A percentile compares a stretch with the other conserved stretches of the same genome.
Evolutionary conservation across 1,140 invertebrate genomes (phyloP).

Genomic region (Homarus americanus): DNA sequence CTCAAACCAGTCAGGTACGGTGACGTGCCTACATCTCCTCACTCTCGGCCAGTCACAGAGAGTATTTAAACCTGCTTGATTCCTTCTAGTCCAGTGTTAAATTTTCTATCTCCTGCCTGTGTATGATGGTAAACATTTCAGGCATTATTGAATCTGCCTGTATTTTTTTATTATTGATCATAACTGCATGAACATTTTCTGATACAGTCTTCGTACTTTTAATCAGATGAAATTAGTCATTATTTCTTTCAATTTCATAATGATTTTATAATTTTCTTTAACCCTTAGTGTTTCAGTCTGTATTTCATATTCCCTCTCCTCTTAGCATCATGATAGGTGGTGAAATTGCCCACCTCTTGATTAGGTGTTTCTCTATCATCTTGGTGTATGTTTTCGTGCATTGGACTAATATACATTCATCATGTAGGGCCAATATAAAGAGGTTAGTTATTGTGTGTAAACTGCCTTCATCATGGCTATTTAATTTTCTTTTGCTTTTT

Average conservation of each 20-base stretch:
- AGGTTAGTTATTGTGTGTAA: not conserved
- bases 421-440: not conserved
- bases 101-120: not conserved
- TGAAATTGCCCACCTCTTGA: not conserved
- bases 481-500: not conserved
- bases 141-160: not conserved
- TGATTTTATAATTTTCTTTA: not conserved
- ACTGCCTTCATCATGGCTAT: not conserved
- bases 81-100: not conserved
- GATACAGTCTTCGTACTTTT: not conserved
- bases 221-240: not conserved
- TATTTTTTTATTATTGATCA: not conserved
- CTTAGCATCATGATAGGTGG: not conserved
- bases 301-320: not conserved
- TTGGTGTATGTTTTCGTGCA: not conserved
- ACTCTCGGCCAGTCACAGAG: constrained; percentile 35
- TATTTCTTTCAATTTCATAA: not conserved
- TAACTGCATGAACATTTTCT: not conserved
- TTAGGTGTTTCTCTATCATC: not conserved
- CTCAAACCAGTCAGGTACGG: constrained; percentile 59
- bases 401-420: not conserved
- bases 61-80: constrained; percentile 32
- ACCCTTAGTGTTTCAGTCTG: not conserved
- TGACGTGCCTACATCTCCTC: constrained; percentile 37
- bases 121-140: not conserved